A percentile compares a stretch with the other conserved stretches of the same genome.
phyloP scores from a whole-genome alignment of 1,140 invertebrate species.

The Lineus longissimus region DNA sequence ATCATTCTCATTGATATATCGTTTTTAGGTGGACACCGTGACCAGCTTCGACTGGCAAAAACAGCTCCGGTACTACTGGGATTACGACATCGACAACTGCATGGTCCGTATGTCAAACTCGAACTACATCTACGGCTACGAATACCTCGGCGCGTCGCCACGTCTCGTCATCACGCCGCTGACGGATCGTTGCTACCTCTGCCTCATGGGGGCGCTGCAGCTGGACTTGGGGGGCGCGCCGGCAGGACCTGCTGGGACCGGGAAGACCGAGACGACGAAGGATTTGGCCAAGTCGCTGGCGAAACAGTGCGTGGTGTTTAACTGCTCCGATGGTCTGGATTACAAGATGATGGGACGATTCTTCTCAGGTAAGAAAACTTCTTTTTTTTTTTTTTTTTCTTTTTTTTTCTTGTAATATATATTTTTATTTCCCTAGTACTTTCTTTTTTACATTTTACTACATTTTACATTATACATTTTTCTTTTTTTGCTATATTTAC shows the following conservation, averaged over 20 bases:
- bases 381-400: no score
- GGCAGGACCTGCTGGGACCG: slow-evolving; percentile 55
- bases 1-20: neutral
- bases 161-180: slow-evolving; percentile 56
- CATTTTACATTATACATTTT: no score
- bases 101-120: slow-evolving; percentile 54
- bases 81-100: slow-evolving; percentile 50
- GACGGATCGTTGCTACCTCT: slow-evolving; percentile 60
- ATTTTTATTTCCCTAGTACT: no score
- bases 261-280: slow-evolving; percentile 62
- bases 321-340: slow-evolving; percentile 83
- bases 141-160: slow-evolving; percentile 53
- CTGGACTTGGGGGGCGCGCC: slow-evolving; percentile 68
- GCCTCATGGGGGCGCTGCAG: slow-evolving; percentile 81
- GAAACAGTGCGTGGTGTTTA: slow-evolving; percentile 86
- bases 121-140: slow-evolving; percentile 53
- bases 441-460: no score
- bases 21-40: slow-evolving; percentile 54
- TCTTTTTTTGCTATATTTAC: no score
- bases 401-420: no score
- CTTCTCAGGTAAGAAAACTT: slow-evolving; percentile 61
- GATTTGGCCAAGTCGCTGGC: slow-evolving; percentile 83
- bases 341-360: slow-evolving; percentile 87
- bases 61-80: slow-evolving; percentile 56
- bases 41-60: slow-evolving; percentile 55